A percentile compares a stretch with the other conserved stretches of the same genome.
Evolutionary conservation across 2,888 invertebrate species (phyloP).

Genomic region (Drosophila rellima): DNA sequence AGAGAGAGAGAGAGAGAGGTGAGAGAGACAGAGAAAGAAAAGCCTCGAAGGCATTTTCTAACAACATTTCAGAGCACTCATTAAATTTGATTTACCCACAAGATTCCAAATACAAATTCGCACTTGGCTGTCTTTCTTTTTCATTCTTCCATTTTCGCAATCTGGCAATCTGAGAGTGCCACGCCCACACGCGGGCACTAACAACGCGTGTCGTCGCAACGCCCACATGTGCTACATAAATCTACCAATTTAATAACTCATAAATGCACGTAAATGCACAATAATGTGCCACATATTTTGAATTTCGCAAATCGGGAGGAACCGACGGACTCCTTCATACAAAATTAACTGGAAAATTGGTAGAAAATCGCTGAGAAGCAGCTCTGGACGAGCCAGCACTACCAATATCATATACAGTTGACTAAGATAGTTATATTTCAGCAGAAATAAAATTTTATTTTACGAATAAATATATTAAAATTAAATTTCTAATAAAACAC

Average conservation of each 20-base stretch:
- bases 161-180: slow-evolving; percentile 29
- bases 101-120: slow-evolving; percentile 32
- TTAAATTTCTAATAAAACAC: too few relatives aligned
- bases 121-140: slow-evolving; percentile 47
- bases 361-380: slow-evolving; percentile 42
- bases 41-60: slow-evolving; percentile 30
- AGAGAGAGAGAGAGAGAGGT: neutral
- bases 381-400: slow-evolving; percentile 13
- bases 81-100: slow-evolving; percentile 64
- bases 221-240: slow-evolving; percentile 71
- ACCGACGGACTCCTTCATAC: slow-evolving; percentile 33
- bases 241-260: slow-evolving; percentile 79
- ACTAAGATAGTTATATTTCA: neutral
- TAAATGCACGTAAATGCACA: slow-evolving; percentile 73
- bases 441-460: too few relatives aligned
- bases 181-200: slow-evolving; percentile 63
- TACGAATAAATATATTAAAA: too few relatives aligned
- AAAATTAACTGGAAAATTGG: slow-evolving; percentile 74
- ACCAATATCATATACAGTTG: slow-evolving; percentile 26
- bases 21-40: neutral
- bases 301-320: slow-evolving; percentile 67
- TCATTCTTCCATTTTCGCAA: neutral
- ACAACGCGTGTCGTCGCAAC: slow-evolving; percentile 78
- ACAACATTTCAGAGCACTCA: slow-evolving; percentile 41
- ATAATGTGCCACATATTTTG: slow-evolving; percentile 78